Evolutionary conservation across 2,797 vertebrate genomes (phyloP).

Genomic region (Onychomys leucogaster): DNA sequence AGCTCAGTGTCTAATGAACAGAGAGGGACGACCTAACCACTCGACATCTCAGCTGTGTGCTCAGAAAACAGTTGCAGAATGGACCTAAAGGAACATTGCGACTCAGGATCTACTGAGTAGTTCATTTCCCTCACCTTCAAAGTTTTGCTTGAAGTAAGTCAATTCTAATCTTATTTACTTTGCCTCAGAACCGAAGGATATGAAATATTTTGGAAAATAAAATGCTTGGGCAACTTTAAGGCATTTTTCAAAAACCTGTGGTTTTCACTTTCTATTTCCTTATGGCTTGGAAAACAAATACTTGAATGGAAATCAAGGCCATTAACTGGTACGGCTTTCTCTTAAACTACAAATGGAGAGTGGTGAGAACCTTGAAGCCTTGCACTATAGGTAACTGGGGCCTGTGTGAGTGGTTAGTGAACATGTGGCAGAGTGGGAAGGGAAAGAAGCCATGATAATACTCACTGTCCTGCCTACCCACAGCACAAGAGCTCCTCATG

Average conservation of each 20-base stretch:
- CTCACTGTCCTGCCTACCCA: not conserved
- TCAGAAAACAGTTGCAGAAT: not conserved
- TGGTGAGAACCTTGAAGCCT: not conserved
- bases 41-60: not conserved
- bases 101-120: not conserved
- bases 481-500: rapidly evolving
- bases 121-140: slow-evolving; percentile 49
- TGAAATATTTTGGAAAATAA: slow-evolving; percentile 23
- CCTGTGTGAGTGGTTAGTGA: not conserved
- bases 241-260: slow-evolving; percentile 33
- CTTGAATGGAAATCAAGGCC: slow-evolving; percentile 1
- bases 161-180: slow-evolving; percentile 42
- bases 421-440: not conserved
- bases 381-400: not conserved
- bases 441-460: not conserved
- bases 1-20: not conserved
- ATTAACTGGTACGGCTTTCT: not conserved
- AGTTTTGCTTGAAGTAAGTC: slow-evolving; percentile 36
- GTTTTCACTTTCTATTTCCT: slow-evolving; percentile 41
- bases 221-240: not conserved
- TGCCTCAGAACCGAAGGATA: slow-evolving; percentile 34
- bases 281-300: slow-evolving; percentile 47
- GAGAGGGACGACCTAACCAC: no score
- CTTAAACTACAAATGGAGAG: slow-evolving; percentile 9
- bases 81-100: not conserved